Evolutionary conservation across 2,113 vertebrate genomes (phyloP), one percentile per base, ranked within the genome.

Genomic region (Hymenochirus boettgeri): DNA sequence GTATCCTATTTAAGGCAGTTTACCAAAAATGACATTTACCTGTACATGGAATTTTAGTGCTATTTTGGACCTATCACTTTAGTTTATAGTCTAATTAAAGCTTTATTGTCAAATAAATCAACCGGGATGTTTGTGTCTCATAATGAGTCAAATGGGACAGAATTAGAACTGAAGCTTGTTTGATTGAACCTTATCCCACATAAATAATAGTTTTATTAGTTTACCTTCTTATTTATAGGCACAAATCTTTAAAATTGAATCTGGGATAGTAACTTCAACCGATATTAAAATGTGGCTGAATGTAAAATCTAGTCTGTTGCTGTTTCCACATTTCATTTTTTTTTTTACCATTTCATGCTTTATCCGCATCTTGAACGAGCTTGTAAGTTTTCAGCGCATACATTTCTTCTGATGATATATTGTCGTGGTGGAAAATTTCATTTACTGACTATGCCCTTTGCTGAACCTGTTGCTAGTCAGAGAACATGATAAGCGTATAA

Each of bases 401-500:
- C 86, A 93, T 96, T 94, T 92, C 87, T 88, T 86, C 85, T 90
- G 92, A 95, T 98, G 95, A 98, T 99, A 92, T 96, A 96, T 99
- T 95, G 94, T 96, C 91, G 91, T 90, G 88, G 87, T 89, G 88
- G 87, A 89, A 91, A 95, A 97, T 97, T 97, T 99, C 92, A 97
- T 99, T 98, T 97, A 96, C 93, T 90, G 89, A 86, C 81, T 85
- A 82, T 94, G 93, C 91, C 95, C 95, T 96, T 94, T 92, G 90
- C 91, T 94, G 94, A 97, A 98, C 94, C 93, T 97, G 93, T 96
- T 96, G 93, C 94, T 93, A 93, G 90, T 94, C 92, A 90, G 88
- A 82, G 88, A 94, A 89, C 91, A 92, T 88, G 93, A 97, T 96
- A 95, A 97, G 94, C 92, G 87, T 91, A 95, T 97, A 97, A 98